Base-by-base conservation (phyloP, 2,113 vertebrate genomes). In the Otolemur garnettii region DNA sequence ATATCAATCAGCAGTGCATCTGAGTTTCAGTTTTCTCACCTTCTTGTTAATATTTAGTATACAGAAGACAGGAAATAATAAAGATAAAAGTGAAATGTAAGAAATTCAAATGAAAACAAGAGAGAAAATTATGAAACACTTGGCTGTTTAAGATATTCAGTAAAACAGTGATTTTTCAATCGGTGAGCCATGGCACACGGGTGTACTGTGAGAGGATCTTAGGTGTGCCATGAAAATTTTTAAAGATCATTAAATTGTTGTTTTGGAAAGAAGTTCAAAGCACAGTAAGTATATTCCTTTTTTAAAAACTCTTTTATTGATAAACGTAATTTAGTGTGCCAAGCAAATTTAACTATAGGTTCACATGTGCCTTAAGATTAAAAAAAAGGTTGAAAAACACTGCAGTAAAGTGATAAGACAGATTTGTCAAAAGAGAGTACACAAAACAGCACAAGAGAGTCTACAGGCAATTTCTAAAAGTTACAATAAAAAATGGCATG, bases 1-100 rank as follows among this genome's bases (percentile, higher is more conserved):
- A 71, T 12, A 68, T 12, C 28, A 71, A 55, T 62, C 10, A 59
- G 17, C 26, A 59, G 24, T 9, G 7, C 2, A n/a, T 69, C 7
- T 55, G 19, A n/a, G 35, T 42, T 84, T 42, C 21, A 87, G 19
- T 83, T 83, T 12, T 87, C 69, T 50, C 1, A 93, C 4, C 22
- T 78, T 14, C 10, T 72, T 90, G 7, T 33, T 26, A 82, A 87
- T 26, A 86, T 3, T 78, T 82, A 93, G 53, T 66, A 90, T 22
- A 21, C 13, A 95, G 19, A 87, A 88, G 26, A 53, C 87, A 85
- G 7, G 4, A 84, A 85, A 69, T 53, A 28, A 59, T 74, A 35
- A 71, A 92, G 77, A 93, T 59, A 45, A 78, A 71, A 74, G 53
- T 62, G 30, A 94, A 69, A 91, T 59, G 38, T 22, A 93, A 81